Evolutionary conservation across 2,888 invertebrate species (phyloP).

Genomic region (Drosophila histrio): DNA sequence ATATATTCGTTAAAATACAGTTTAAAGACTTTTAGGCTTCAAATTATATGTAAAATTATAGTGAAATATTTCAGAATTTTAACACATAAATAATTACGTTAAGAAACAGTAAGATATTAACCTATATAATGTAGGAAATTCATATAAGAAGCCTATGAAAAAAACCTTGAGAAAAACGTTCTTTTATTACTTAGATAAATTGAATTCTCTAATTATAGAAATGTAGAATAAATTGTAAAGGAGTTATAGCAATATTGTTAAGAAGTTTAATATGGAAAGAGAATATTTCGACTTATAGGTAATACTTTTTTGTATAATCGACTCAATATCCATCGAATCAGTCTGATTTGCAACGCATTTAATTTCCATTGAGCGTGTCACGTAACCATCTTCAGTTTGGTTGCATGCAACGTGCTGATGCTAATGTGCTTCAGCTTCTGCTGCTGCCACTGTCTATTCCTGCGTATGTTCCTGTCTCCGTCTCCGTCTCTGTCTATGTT

Average conservation of each 20-base stretch:
- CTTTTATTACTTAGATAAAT: no score
- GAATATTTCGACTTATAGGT: not conserved
- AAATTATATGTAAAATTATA: no score
- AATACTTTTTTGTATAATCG: not conserved
- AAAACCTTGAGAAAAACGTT: no score
- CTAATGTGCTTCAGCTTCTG: conserved; percentile 32
- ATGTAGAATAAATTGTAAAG: no score
- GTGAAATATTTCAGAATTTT: no score
- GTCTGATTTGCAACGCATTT: not conserved
- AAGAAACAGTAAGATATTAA: no score
- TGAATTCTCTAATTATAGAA: no score
- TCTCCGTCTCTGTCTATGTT: conserved; percentile 44
- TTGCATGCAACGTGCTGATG: conserved; percentile 44
- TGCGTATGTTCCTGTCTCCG: conserved; percentile 7
- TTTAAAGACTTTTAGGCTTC: no score
- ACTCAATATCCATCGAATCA: not conserved
- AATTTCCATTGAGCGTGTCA: conserved; percentile 22
- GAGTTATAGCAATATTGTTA: not conserved
- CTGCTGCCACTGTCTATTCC: conserved; percentile 17
- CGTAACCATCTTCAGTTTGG: conserved; percentile 29
- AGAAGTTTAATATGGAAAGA: not conserved
- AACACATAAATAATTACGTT: no score
- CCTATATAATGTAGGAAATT: no score
- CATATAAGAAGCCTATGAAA: no score
- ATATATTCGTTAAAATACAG: no score